Percentiles rank a stretch among this genome's conserved stretches.
These are phyloP conservation scores for Heterocephalus glaber DNA, from an alignment of 2,113 vertebrate species.

Conservation along the genomic window DNA sequence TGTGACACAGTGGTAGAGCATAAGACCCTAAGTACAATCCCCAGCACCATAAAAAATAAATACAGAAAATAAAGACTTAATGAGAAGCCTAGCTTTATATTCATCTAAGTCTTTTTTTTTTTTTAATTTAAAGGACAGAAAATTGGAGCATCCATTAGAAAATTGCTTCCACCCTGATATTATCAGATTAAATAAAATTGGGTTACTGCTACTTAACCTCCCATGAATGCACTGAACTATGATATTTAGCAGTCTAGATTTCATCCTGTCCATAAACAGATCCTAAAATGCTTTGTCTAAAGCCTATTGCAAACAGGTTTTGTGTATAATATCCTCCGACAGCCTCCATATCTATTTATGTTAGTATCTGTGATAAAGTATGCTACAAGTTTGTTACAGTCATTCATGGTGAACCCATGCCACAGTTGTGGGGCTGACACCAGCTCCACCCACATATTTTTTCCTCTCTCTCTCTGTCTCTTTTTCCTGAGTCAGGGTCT, in stretches of 20 bases:
- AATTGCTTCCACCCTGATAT: background rate
- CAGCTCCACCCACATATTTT: background rate
- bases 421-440: background rate
- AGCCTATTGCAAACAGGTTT: background rate
- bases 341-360: background rate
- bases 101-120: background rate
- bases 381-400: background rate
- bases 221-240: background rate
- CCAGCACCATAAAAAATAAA: background rate
- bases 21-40: background rate
- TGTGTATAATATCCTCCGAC: background rate
- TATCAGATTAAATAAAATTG: slow-evolving; percentile 19
- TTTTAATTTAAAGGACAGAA: background rate
- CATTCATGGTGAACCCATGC: background rate
- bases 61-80: background rate
- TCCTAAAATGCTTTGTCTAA: slow-evolving; percentile 20
- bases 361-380: background rate
- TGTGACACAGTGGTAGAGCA: background rate
- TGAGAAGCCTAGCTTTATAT: background rate
- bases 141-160: background rate
- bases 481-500: background rate
- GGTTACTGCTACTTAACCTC: background rate
- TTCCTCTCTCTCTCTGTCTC: background rate
- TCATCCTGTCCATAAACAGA: background rate
- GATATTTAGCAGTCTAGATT: background rate